Base-by-base conservation (phyloP, 2,797 vertebrate species). In the Oryzias dopingdopingensis region DNA sequence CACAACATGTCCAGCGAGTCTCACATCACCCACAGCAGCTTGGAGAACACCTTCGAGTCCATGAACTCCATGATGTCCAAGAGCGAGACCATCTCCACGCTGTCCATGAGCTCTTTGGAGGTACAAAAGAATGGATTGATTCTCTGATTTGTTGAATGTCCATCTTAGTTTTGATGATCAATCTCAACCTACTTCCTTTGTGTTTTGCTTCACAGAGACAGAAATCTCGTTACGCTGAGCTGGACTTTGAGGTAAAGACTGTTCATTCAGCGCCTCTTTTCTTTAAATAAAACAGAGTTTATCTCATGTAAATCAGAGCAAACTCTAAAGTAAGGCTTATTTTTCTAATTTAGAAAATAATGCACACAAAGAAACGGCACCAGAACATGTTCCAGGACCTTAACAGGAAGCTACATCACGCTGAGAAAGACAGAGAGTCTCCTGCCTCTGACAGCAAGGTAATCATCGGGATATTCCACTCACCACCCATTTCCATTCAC, bases 301-400 rank as follows among this genome's bases (percentile, higher is more conserved):
- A 4, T 59, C 26, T 50, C 42, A 42, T 59, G 47, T 18, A 7
- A 13, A 40, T 26, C 13, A 2, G 6, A 24, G 18, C 1, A 56
- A 55, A 4, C 5, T 14, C 23, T 57, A 1, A 65, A 41, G 58
- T 56, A 18, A 10, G 42, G 41, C 40, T 0, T 48, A 20, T 12
- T 10, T 47, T 45, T 52, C 54, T 22, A 14, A 14, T 83, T 13
- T 65, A 99, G 97, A 99, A 98, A 91, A 98, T 99, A 82, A 99
- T 99, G 97, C 97, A 99, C 91, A 99, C 97, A 4, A 93, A 96
- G 80, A 99, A 99, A 84, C 94, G 97, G 67, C 97, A 99, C 88
- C 97, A 99, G 87, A 97, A 99, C 92, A 98, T 99, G 97, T 98
- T 99, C 88, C 97, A 99, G 87, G 97, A 99, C 85, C 92, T 99